A percentile compares a stretch with the other conserved stretches of the same genome.
Evolutionary conservation across 2,888 invertebrate genomes (phyloP).

Genomic region (Dynastes grantii): DNA sequence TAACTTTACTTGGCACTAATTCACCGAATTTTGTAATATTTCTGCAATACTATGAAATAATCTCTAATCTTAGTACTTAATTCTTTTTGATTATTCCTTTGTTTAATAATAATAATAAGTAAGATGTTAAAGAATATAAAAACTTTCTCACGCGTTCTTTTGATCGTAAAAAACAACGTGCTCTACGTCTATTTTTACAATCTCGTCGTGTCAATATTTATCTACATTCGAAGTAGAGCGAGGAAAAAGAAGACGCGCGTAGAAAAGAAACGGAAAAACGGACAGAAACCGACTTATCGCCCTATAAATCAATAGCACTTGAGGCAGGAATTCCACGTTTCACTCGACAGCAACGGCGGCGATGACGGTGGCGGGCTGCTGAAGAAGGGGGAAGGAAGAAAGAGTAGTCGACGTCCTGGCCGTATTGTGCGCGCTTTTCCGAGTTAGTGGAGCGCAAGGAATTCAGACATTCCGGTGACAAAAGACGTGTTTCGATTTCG

Average conservation of each 20-base stretch:
- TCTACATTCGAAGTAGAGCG: not conserved
- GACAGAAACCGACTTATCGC: slow-evolving; percentile 26
- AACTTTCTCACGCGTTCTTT: not conserved
- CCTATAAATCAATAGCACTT: slow-evolving; percentile 44
- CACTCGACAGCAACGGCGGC: not conserved
- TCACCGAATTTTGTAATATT: too few species aligned
- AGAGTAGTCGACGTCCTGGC: not conserved
- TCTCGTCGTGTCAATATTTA: slow-evolving; percentile 1
- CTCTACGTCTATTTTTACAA: not conserved
- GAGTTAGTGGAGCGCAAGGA: slow-evolving; percentile 48
- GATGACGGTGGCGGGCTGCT: not conserved
- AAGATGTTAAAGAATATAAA: slow-evolving; percentile 19
- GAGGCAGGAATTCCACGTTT: slow-evolving; percentile 34
- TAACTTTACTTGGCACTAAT: too few species aligned
- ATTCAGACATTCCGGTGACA: slow-evolving; percentile 62
- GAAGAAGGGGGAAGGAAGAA: too few species aligned
- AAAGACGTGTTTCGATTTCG: slow-evolving; percentile 67
- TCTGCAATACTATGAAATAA: too few species aligned
- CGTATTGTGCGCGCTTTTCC: slow-evolving; percentile 47
- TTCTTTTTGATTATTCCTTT: too few species aligned
- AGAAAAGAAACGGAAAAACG: not conserved
- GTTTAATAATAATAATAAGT: not conserved
- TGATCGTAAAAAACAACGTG: too few species aligned
- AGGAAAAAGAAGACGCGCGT: not conserved
- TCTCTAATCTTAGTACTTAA: too few species aligned